Percentiles rank a stretch among this genome's conserved stretches.
These are phyloP conservation scores for Psylliodes chrysocephalus DNA, from an alignment of 2,888 invertebrate genomes.

Conservation along the genomic window DNA sequence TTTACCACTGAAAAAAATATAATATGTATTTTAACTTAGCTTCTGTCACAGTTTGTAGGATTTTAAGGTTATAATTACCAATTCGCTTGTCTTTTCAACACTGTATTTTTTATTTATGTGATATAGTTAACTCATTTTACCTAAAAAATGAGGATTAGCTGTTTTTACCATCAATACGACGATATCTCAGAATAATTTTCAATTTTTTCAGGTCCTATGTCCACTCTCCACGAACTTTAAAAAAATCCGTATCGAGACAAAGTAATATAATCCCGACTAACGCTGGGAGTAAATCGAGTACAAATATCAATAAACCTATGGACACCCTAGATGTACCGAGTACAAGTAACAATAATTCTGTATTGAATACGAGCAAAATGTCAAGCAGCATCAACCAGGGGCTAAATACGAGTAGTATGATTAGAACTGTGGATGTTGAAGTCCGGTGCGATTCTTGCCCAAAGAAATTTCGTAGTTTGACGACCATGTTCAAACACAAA, in stretches of 20 bases:
- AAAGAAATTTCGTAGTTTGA: slow-evolving; percentile 51
- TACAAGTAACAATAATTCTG: neutral
- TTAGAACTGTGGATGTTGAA: slow-evolving; percentile 26
- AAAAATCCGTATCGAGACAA: neutral
- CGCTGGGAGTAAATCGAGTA: neutral
- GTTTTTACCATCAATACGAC: no score
- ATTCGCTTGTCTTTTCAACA: no score
- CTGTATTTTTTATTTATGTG: no score
- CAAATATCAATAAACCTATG: neutral
- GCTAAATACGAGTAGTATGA: neutral
- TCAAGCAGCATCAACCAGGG: neutral
- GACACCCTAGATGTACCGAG: neutral
- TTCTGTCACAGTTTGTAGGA: no score
- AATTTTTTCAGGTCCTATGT: slow-evolving; percentile 36
- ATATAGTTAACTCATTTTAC: no score
- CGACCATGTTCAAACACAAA: slow-evolving; percentile 47
- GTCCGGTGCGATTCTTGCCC: slow-evolving; percentile 54
- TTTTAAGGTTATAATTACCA: no score
- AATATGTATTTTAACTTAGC: no score
- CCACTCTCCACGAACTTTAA: slow-evolving; percentile 37
- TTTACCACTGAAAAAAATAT: no score
- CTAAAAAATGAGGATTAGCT: no score
- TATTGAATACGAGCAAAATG: neutral
- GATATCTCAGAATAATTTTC: no score
- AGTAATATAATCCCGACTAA: neutral